Evolutionary conservation across 1,140 invertebrate species (phyloP).

Genomic region (Glomeris maerens): DNA sequence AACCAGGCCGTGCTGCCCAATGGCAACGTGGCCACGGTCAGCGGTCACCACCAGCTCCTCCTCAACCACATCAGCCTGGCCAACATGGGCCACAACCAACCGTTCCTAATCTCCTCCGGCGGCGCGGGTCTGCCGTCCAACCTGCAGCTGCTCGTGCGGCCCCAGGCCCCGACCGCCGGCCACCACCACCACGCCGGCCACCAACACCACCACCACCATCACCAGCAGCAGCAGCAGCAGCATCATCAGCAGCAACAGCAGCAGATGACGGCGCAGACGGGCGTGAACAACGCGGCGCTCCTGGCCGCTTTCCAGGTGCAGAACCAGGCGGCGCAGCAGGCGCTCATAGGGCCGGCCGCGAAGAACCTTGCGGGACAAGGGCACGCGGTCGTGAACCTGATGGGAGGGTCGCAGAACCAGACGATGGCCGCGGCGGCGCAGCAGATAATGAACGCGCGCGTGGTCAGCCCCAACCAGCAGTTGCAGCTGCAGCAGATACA

Average conservation of each 20-base stretch:
- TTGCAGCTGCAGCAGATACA: slow-evolving; percentile 36
- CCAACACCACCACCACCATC: slow-evolving; percentile 4
- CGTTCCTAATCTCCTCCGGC: slow-evolving; percentile 28
- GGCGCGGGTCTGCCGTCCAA: slow-evolving; percentile 15
- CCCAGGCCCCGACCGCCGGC: slow-evolving; percentile 17
- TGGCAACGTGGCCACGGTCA: background rate
- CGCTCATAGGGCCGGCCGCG: background rate
- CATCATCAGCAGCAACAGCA: too few relatives aligned
- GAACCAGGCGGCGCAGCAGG: slow-evolving; percentile 17
- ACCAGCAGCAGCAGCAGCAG: background rate
- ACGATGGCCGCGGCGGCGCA: slow-evolving; percentile 2
- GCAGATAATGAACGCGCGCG: slow-evolving; percentile 2
- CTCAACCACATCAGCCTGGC: slow-evolving; percentile 21
- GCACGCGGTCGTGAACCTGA: slow-evolving; percentile 7
- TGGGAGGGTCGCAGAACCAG: slow-evolving; percentile 6
- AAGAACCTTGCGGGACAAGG: slow-evolving; percentile 6
- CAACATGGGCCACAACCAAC: slow-evolving; percentile 22
- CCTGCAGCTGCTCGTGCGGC: slow-evolving; percentile 30
- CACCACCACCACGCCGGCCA: slow-evolving; percentile 6
- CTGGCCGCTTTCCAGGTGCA: slow-evolving; percentile 18
- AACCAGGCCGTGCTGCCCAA: slow-evolving; percentile 9
- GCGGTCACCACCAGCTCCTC: slow-evolving; percentile 18
- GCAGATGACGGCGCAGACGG: too few relatives aligned
- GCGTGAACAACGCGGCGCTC: slow-evolving; percentile 16
- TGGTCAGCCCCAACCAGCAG: slow-evolving; percentile 20